Conservation (phyloP, 1,140 invertebrate species). For the Pissodes strobi region DNA sequence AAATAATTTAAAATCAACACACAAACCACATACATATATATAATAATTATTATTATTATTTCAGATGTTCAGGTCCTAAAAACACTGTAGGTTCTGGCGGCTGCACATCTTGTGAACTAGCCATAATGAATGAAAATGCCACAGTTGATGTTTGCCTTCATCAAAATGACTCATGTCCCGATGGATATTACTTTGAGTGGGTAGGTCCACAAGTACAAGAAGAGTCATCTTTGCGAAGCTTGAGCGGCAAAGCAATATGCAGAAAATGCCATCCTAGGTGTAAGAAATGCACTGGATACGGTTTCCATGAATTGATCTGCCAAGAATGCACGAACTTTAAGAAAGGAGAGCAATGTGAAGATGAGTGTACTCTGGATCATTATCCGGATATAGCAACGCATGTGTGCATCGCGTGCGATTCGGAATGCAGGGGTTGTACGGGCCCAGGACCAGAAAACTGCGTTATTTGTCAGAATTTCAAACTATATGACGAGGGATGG, state of each 20-base stretch:
- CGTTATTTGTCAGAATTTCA: slow-evolving; percentile 81
- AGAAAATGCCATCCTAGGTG: slow-evolving; percentile 89
- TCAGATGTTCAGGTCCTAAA: slow-evolving; percentile 82
- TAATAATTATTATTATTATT: background rate
- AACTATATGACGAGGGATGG: slow-evolving; percentile 70
- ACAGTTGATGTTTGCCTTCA: slow-evolving; percentile 68
- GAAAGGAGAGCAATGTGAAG: slow-evolving; percentile 86
- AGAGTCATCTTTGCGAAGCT: slow-evolving; percentile 61
- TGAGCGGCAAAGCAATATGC: slow-evolving; percentile 82
- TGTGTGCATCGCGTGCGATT: slow-evolving; percentile 77
- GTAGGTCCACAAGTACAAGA: slow-evolving; percentile 76
- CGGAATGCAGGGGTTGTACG: slow-evolving; percentile 82
- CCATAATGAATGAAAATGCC: slow-evolving; percentile 77
- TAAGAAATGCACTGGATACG: slow-evolving; percentile 85
- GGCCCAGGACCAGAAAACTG: slow-evolving; percentile 82
- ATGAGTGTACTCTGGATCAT: slow-evolving; percentile 84
- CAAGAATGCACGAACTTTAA: slow-evolving; percentile 84
- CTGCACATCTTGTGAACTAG: slow-evolving; percentile 88
- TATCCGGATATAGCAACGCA: slow-evolving; percentile 75
- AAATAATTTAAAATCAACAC: too few relatives aligned
- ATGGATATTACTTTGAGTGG: slow-evolving; percentile 84
- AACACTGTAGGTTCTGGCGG: slow-evolving; percentile 81
- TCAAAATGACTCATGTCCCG: slow-evolving; percentile 80
- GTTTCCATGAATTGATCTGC: slow-evolving; percentile 83
- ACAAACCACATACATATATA: too few relatives aligned